Conservation (phyloP, 2,888 invertebrate genomes). For the Beris morrisii region DNA sequence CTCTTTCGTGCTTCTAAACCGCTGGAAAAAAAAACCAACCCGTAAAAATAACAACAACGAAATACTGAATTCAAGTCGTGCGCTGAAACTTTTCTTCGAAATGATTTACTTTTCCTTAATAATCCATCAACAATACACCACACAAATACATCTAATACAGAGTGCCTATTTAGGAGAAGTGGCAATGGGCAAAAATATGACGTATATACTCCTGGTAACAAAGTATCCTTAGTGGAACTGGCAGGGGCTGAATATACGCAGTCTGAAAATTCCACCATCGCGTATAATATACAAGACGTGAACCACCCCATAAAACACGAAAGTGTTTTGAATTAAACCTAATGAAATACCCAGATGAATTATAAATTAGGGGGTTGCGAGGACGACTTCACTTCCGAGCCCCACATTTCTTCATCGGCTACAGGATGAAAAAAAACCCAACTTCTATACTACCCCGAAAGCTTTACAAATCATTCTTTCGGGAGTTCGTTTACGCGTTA, state of each 20-base stretch:
- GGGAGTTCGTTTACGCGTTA: conserved; percentile 27
- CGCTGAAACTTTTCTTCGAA: conserved; percentile 1
- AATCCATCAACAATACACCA: conserved; percentile 24
- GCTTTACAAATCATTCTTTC: conserved; percentile 29
- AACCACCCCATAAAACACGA: conserved; percentile 41
- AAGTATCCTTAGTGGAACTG: not conserved
- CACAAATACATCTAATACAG: conserved; percentile 7
- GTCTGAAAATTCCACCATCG: conserved; percentile 9
- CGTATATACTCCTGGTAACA: conserved; percentile 4
- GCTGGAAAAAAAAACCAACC: not conserved
- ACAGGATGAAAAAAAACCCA: no score
- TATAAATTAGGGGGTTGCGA: conserved; percentile 42
- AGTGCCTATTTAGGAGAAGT: conserved; percentile 18
- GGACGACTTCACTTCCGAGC: no score
- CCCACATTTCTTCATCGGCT: no score
- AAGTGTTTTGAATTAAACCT: conserved; percentile 46
- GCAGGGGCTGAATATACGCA: conserved; percentile 9
- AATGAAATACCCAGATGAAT: conserved; percentile 46
- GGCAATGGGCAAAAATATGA: conserved; percentile 25
- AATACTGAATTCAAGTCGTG: not conserved
- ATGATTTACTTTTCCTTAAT: conserved; percentile 32
- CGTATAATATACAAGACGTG: conserved; percentile 29
- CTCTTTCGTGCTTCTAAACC: conserved; percentile 2
- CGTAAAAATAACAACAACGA: not conserved
- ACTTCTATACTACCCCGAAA: conserved; percentile 11